Evolutionary conservation across 2,888 invertebrate genomes (phyloP).

Genomic region (Ephialtes manifestator): DNA sequence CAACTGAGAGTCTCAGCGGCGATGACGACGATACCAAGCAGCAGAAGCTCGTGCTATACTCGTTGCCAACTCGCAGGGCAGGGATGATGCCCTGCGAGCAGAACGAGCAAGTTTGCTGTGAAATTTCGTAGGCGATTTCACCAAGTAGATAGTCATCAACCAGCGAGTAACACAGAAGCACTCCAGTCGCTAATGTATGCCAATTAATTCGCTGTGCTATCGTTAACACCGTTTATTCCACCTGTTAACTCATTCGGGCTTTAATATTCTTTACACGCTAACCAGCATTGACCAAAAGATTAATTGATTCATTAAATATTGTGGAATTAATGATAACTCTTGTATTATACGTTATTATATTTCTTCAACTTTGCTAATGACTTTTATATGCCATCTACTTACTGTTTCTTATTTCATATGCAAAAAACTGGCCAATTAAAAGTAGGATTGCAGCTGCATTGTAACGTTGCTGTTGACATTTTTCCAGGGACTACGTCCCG

Average conservation of each 20-base stretch:
- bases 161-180: conserved; percentile 14
- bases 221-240: conserved; percentile 53
- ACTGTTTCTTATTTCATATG: no score
- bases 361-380: background rate
- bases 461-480: no score
- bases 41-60: background rate
- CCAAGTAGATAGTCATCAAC: conserved; percentile 31
- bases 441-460: no score
- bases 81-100: background rate
- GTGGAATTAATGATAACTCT: background rate
- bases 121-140: conserved; percentile 42
- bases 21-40: conserved; percentile 48
- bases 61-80: conserved; percentile 21
- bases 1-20: conserved; percentile 76
- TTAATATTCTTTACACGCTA: conserved; percentile 11
- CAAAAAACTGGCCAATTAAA: no score
- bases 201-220: conserved; percentile 44
- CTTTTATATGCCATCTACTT: no score
- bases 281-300: conserved; percentile 26
- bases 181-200: conserved; percentile 23
- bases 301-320: background rate
- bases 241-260: conserved; percentile 47
- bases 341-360: background rate
- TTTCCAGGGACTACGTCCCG: no score
- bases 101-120: conserved; percentile 21